Percentiles rank a stretch among this genome's conserved stretches.
Evolutionary conservation across 2,888 invertebrate genomes (phyloP).

Genomic region (Norana najaformis): DNA sequence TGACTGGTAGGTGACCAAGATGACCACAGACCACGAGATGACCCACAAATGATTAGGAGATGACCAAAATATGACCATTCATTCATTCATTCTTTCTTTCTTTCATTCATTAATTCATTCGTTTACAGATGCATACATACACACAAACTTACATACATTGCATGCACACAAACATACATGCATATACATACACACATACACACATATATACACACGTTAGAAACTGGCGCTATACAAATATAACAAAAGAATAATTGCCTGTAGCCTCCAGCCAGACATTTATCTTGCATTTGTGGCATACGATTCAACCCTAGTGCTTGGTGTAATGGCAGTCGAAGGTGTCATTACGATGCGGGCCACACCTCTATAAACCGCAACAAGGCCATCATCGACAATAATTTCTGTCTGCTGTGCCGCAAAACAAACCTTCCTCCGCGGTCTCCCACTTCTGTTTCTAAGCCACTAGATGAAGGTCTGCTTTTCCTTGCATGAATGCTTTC

Average conservation of each 20-base stretch:
- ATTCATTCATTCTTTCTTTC: neutral
- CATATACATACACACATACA: conserved; percentile 7
- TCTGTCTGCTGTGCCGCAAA: too few relatives aligned
- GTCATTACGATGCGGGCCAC: too few relatives aligned
- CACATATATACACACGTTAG: neutral
- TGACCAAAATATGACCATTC: neutral
- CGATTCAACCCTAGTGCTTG: neutral
- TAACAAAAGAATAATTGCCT: neutral
- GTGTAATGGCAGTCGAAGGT: too few relatives aligned
- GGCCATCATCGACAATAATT: too few relatives aligned
- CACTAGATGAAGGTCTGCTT: too few relatives aligned
- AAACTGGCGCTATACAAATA: neutral
- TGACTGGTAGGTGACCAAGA: neutral
- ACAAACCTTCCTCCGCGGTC: too few relatives aligned
- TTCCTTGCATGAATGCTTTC: too few relatives aligned
- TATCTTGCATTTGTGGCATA: neutral
- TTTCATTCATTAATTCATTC: neutral
- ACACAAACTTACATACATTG: neutral
- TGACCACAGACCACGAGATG: too few relatives aligned
- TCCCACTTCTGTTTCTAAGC: too few relatives aligned
- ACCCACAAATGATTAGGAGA: too few relatives aligned
- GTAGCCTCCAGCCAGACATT: neutral
- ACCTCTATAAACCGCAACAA: too few relatives aligned
- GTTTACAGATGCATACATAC: neutral
- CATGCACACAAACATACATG: neutral